Evolutionary conservation across 2,888 invertebrate species (phyloP).

Genomic region (Ischnus inquisitorius): DNA sequence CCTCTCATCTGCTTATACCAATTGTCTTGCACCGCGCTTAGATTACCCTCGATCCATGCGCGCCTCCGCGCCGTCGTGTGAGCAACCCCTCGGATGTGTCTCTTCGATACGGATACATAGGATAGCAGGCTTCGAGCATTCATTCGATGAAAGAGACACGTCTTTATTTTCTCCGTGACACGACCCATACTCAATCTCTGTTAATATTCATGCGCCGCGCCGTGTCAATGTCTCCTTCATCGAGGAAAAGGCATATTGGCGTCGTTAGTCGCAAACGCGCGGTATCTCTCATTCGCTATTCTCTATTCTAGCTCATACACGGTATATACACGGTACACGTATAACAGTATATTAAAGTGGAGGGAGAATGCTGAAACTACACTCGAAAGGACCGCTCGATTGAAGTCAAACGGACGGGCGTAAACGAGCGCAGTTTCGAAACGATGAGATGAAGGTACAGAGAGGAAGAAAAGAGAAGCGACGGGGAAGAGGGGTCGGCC

Average conservation of each 20-base stretch:
- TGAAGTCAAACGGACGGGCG: slow-evolving; percentile 61
- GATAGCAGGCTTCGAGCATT: not conserved
- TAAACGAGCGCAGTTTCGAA: slow-evolving; percentile 59
- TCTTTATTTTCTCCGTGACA: not conserved
- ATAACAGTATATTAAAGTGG: not conserved
- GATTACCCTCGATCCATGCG: not conserved
- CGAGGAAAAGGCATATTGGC: not conserved
- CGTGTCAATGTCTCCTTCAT: not conserved
- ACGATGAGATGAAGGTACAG: slow-evolving; percentile 45
- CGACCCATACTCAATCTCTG: not conserved
- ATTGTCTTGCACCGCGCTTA: slow-evolving; percentile 24
- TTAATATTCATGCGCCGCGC: not conserved
- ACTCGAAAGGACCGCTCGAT: slow-evolving; percentile 58
- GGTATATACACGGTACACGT: not conserved
- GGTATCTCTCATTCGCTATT: not conserved
- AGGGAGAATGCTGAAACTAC: not conserved
- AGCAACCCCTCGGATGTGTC: not conserved
- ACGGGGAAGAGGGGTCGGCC: slow-evolving; percentile 4
- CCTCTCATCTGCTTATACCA: slow-evolving; percentile 8
- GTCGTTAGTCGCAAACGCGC: not conserved
- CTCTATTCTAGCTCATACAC: not conserved
- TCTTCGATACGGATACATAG: not conserved
- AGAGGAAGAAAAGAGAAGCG: slow-evolving; percentile 20
- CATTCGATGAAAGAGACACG: not conserved
- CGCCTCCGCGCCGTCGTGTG: not conserved